Conservation (phyloP, 2,797 vertebrate species). For the Enteromius afrohamiltoni region DNA sequence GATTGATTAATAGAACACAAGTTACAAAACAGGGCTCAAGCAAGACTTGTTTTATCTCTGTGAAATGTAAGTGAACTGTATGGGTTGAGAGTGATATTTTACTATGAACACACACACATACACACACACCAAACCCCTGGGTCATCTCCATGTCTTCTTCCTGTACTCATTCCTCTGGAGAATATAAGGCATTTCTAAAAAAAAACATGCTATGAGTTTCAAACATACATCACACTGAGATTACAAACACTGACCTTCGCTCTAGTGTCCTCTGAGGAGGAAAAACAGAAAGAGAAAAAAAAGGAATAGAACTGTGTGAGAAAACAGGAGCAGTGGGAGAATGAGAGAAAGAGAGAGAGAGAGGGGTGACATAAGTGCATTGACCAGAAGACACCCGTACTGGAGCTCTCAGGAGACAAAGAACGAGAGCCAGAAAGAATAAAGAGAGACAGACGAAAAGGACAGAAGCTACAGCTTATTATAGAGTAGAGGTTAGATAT, state of each 20-base stretch:
- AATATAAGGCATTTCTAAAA: constrained; percentile 11
- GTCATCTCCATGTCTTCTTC: not conserved
- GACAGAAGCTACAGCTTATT: constrained; percentile 42
- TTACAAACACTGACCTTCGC: constrained; percentile 75
- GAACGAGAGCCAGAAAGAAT: constrained; percentile 22
- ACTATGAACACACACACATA: constrained; percentile 16
- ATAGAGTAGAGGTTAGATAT: not conserved
- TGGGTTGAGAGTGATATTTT: not conserved
- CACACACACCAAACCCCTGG: not conserved
- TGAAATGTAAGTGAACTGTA: not conserved
- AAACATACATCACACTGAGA: constrained; percentile 63
- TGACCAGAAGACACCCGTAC: constrained; percentile 63
- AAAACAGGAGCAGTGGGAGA: constrained; percentile 37
- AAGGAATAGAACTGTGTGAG: constrained; percentile 50
- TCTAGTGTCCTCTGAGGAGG: constrained; percentile 74
- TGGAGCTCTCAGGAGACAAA: constrained; percentile 51
- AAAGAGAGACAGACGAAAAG: constrained; percentile 36
- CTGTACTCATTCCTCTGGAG: not conserved
- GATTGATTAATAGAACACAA: constrained; percentile 1
- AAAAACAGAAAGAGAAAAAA: constrained; percentile 49
- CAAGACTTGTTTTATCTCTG: not conserved
- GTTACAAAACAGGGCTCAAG: not conserved
- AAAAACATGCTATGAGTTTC: constrained; percentile 36
- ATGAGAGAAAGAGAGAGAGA: constrained; percentile 52
- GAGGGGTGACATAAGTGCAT: constrained; percentile 69